phyloP scores from a whole-genome alignment of 2,113 vertebrate genomes.

The Centropristis striata region DNA sequence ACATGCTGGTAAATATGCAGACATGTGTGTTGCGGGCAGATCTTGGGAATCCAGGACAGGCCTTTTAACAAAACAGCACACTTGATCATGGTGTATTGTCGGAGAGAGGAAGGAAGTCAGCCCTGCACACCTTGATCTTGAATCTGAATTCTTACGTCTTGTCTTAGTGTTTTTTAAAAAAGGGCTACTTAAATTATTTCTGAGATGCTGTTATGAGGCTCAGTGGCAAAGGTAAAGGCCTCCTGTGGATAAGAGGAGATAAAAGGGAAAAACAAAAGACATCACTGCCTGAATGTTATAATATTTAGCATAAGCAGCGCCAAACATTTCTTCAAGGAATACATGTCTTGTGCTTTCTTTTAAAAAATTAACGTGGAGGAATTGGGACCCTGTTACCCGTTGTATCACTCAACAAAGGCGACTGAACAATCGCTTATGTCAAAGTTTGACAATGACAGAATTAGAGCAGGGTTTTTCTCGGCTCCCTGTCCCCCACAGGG shows the following conservation, averaged over 20 bases:
- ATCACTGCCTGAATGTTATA: conserved; percentile 75
- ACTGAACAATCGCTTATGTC: conserved; percentile 81
- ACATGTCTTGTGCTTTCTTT: conserved; percentile 75
- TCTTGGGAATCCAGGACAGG: conserved; percentile 54
- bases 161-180: conserved; percentile 62
- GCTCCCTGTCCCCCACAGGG: conserved; percentile 77
- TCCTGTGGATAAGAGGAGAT: conserved; percentile 79
- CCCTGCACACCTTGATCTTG: conserved; percentile 74
- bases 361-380: conserved; percentile 76
- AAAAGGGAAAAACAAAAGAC: conserved; percentile 78
- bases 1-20: conserved; percentile 49
- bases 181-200: conserved; percentile 79
- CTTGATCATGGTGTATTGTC: conserved; percentile 41
- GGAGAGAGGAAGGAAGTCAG: conserved; percentile 54
- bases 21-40: conserved; percentile 47
- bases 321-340: conserved; percentile 82
- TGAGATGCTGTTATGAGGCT: conserved; percentile 66
- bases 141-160: conserved; percentile 67
- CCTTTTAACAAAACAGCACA: conserved; percentile 45
- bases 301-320: conserved; percentile 82
- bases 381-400: conserved; percentile 70
- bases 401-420: conserved; percentile 82
- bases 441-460: conserved; percentile 88
- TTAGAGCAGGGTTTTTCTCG: conserved; percentile 84
- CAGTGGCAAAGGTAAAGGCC: conserved; percentile 79